Conservation (phyloP, 2,113 vertebrate genomes). For the Scytalopus superciliaris region DNA sequence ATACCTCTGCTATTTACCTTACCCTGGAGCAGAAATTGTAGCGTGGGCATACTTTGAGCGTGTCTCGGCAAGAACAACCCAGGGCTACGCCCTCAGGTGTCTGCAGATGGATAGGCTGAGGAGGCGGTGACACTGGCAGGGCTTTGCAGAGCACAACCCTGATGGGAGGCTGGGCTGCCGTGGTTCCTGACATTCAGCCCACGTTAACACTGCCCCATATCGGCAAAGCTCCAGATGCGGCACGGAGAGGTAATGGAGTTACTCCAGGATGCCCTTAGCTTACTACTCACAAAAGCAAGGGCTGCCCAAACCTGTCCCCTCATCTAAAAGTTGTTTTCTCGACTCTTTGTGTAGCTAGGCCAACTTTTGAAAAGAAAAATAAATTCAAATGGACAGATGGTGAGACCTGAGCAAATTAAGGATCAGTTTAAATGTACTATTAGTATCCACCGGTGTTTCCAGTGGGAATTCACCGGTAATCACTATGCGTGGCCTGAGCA, state of each 20-base stretch:
- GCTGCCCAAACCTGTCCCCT: not conserved
- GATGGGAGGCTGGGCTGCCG: not conserved
- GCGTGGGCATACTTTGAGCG: rapidly evolving
- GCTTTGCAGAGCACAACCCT: not conserved
- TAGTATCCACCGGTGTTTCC: not conserved
- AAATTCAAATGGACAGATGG: not conserved
- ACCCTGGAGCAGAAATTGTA: not conserved
- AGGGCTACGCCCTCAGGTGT: not conserved
- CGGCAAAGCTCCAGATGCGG: not conserved
- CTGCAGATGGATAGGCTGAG: not conserved
- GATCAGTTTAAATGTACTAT: not conserved
- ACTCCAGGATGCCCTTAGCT: not conserved
- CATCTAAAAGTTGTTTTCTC: not conserved
- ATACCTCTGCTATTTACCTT: not conserved
- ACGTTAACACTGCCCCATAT: rapidly evolving
- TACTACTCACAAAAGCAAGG: not conserved
- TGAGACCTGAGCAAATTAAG: not conserved
- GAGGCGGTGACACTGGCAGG: rapidly evolving
- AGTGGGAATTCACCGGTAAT: not conserved
- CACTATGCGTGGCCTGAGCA: not conserved
- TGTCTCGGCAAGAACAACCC: not conserved
- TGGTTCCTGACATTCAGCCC: not conserved
- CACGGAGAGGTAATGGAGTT: not conserved
- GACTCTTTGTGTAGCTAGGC: not conserved
- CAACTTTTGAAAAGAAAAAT: not conserved